phyloP scores from a whole-genome alignment of 1,140 invertebrate genomes.

The Diorhabda carinulata region DNA sequence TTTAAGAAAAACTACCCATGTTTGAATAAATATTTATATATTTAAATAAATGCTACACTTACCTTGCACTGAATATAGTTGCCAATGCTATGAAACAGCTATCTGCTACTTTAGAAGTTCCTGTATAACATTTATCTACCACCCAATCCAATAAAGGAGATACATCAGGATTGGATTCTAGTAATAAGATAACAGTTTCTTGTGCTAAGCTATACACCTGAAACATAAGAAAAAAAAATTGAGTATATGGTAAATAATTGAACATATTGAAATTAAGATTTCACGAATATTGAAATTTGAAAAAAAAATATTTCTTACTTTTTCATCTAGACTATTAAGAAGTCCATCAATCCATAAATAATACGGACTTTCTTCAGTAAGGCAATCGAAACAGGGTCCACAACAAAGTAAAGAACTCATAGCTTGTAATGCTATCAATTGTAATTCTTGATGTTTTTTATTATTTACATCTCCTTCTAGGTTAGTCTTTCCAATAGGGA shows the following conservation, averaged over 20 bases:
- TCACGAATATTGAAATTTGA: no score
- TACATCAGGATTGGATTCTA: slow-evolving; percentile 95
- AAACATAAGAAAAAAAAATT: slow-evolving; percentile 5
- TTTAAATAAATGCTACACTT: slow-evolving; percentile 34
- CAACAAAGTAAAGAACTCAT: slow-evolving; percentile 94
- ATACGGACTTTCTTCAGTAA: slow-evolving; percentile 86
- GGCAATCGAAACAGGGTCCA: slow-evolving; percentile 87
- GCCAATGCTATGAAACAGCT: slow-evolving; percentile 93
- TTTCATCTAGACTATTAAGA: slow-evolving; percentile 82
- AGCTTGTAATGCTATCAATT: slow-evolving; percentile 73
- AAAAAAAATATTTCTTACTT: slow-evolving; percentile 54
- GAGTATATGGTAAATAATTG: no score
- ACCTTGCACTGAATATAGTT: slow-evolving; percentile 94
- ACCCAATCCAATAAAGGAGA: slow-evolving; percentile 94
- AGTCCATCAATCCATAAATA: slow-evolving; percentile 93
- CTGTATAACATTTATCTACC: slow-evolving; percentile 95
- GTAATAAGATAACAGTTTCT: slow-evolving; percentile 87
- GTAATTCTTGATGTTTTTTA: slow-evolving; percentile 60
- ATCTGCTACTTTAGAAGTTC: slow-evolving; percentile 82
- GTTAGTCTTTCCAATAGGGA: slow-evolving; percentile 32
- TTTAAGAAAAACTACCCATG: slow-evolving; percentile 16
- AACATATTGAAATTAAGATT: no score
- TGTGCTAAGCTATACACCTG: slow-evolving; percentile 87
- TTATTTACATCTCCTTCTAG: slow-evolving; percentile 35
- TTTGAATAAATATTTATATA: background rate